Evolutionary conservation across 2,797 vertebrate genomes (phyloP).

Genomic region (Atherinosoma microstoma): DNA sequence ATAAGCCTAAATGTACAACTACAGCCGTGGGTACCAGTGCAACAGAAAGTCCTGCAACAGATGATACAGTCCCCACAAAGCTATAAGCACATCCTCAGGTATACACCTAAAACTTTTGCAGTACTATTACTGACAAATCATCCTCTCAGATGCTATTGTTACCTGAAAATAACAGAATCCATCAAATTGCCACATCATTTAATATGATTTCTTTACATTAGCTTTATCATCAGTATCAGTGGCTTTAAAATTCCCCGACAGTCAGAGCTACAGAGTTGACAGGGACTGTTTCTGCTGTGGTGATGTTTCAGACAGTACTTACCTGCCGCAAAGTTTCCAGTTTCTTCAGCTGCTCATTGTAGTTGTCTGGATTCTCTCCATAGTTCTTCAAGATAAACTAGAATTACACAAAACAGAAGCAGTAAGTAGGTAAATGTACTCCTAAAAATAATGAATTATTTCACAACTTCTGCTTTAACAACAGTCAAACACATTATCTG

Average conservation of each 20-base stretch:
- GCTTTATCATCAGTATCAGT: not conserved
- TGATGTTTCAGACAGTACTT: slow-evolving; percentile 16
- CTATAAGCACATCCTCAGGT: not conserved
- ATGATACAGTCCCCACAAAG: not conserved
- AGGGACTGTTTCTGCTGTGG: not conserved
- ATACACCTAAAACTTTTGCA: no score
- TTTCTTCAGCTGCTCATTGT: slow-evolving; percentile 96
- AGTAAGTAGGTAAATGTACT: not conserved
- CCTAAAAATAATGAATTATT: not conserved
- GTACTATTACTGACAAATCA: not conserved
- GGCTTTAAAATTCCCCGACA: not conserved
- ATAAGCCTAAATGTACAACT: no score
- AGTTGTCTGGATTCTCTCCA: slow-evolving; percentile 95
- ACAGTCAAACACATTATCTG: not conserved
- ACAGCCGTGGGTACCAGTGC: no score
- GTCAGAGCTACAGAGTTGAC: not conserved
- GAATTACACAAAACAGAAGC: not conserved
- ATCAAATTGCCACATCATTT: not conserved
- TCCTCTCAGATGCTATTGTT: not conserved
- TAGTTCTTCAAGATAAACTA: slow-evolving; percentile 98
- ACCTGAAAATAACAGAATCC: not conserved
- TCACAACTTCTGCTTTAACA: not conserved
- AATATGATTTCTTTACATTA: not conserved
- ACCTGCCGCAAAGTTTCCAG: slow-evolving; percentile 94
- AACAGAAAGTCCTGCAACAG: not conserved